These are phyloP conservation scores for Lonchura striata DNA, from an alignment of 2,113 vertebrate species.

Conservation along the genomic window DNA sequence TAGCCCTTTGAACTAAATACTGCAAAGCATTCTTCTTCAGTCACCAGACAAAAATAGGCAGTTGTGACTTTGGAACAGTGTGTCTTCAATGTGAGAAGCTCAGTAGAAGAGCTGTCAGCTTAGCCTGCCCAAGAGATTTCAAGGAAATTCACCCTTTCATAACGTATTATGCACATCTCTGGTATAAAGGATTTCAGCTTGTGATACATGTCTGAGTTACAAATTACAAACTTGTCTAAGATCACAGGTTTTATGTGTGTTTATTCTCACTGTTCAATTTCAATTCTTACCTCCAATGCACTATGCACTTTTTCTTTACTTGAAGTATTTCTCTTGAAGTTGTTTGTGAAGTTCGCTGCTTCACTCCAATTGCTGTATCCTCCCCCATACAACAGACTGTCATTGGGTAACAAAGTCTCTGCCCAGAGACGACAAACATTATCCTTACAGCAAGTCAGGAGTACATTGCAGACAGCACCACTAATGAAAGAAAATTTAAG, in stretches of 20 bases:
- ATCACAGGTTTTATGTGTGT: neutral
- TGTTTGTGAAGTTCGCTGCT: conserved; percentile 67
- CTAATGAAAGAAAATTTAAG: conserved; percentile 69
- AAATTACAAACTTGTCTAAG: neutral
- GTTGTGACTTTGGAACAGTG: neutral
- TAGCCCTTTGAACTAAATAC: neutral
- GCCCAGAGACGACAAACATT: conserved; percentile 96
- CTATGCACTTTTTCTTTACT: conserved; percentile 78
- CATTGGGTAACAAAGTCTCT: conserved; percentile 93
- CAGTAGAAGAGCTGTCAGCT: neutral
- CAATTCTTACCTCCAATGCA: conserved; percentile 82
- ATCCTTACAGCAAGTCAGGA: conserved; percentile 97
- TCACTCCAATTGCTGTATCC: conserved; percentile 73
- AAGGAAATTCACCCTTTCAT: neutral
- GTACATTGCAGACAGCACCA: conserved; percentile 90
- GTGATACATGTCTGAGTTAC: neutral
- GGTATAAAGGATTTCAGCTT: neutral
- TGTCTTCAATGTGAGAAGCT: neutral
- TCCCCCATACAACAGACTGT: conserved; percentile 84
- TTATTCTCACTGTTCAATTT: neutral
- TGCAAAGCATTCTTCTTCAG: neutral
- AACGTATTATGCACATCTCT: neutral
- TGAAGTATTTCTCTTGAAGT: conserved; percentile 79
- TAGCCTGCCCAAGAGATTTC: neutral
- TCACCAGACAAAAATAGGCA: neutral